Percentiles rank a stretch among this genome's conserved stretches.
Conservation (phyloP, 1,140 invertebrate species). For the Vollenhovia emeryi region DNA sequence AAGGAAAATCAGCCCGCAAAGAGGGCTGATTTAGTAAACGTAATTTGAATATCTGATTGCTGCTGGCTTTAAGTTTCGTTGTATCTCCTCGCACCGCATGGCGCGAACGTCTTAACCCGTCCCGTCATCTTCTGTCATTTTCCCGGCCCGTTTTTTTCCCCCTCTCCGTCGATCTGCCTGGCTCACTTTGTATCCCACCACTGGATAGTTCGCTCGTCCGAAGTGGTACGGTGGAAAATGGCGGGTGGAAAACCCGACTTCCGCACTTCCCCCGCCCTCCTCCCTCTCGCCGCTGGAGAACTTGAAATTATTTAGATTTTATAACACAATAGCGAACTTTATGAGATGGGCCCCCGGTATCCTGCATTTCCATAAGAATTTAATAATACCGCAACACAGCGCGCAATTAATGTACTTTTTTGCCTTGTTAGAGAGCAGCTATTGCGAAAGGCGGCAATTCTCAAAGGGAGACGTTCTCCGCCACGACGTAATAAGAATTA, state of each 20-base stretch:
- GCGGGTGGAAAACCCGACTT: background rate
- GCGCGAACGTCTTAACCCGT: conserved; percentile 45
- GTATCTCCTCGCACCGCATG: background rate
- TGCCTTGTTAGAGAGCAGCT: conserved; percentile 76
- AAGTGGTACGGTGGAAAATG: conserved; percentile 20
- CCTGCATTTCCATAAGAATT: conserved; percentile 85
- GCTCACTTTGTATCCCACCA: background rate
- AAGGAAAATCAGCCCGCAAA: conserved; percentile 17
- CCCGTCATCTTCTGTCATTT: conserved; percentile 13
- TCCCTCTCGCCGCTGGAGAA: conserved; percentile 65
- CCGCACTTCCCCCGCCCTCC: background rate
- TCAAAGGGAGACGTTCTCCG: conserved; percentile 66
- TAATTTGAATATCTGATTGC: conserved; percentile 82
- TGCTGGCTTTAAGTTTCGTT: conserved; percentile 59
- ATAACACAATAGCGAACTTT: conserved; percentile 84
- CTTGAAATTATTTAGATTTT: conserved; percentile 85
- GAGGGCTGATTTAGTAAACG: conserved; percentile 78
- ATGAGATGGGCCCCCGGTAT: conserved; percentile 74
- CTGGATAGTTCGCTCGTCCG: conserved; percentile 45
- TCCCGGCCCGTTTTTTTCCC: background rate
- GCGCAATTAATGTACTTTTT: conserved; percentile 85
- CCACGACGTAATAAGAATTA: conserved; percentile 73
- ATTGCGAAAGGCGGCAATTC: conserved; percentile 62
- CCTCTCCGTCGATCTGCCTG: background rate
- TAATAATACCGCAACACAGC: conserved; percentile 84